Base-by-base conservation (phyloP, 2,113 vertebrate species). In the Alces alces region DNA sequence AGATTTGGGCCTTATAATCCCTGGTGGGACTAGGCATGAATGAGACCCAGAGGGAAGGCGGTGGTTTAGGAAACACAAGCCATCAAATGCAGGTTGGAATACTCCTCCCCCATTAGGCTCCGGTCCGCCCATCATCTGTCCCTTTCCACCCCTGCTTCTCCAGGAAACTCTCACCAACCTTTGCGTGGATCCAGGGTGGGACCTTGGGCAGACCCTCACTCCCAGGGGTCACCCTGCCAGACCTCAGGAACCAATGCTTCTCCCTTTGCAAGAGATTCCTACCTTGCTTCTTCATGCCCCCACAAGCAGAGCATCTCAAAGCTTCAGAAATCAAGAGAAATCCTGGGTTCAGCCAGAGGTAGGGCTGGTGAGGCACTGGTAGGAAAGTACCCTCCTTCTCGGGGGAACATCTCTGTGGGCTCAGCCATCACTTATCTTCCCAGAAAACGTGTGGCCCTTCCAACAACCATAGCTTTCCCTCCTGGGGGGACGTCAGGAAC, bases 371-470 rank as follows among this genome's bases (percentile, higher is more conserved):
- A 5, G 1, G 36, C 47, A 57, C 23, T 0, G 21, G 0, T 4
- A 13, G 45, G 25, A 19, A 2, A 28, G 33, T 7, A 0, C 27
- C 17, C 2, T 52, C 52, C 0, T 0, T 2, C 25, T 30, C 6
- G 0, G 5, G 0, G 2, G 3, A 0, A 4, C 14, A 0, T 0
- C 2, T 2, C 27, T 21, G 0, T 2, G 54, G 30, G 36, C 64
- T 58, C 47, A 1, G 2, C 9, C 9, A 0, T 8, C 2, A 3
- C 28, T 39, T 23, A 0, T 54, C 25, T 43, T 52, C 64, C 14
- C 15, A 25, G 64, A 47, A 95, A 45, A 1, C 58, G 0, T 0
- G 0, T 17, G 7, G 8, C 28, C 57, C 43, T 55, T 19, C 47
- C 25, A 16, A 10, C 43, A 10, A 2, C 79, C 2, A 3, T 0